Evolutionary conservation across 2,797 vertebrate genomes (phyloP), one percentile per base, ranked within the genome.

Genomic region (Uromys caudimaculatus): DNA sequence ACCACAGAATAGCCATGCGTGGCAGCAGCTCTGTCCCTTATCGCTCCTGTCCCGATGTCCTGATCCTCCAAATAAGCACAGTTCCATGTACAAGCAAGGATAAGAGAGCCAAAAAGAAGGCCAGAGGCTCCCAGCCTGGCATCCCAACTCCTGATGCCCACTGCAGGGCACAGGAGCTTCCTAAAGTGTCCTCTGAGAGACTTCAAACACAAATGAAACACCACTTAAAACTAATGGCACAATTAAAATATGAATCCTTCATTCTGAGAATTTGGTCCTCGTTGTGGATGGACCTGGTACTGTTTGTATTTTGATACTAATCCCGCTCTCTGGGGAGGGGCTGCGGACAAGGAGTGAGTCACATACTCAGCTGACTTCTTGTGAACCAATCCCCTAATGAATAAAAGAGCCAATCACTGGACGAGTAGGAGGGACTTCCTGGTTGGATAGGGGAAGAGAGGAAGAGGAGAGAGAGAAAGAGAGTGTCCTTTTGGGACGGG

Each of bases 141-240:
- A 27, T 84, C 62, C 83, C 69, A 64, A 19, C 62, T 67, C 27
- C 5, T 3, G 41, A 79, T 17, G 29, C 73, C 17, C 73, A 85
- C 17, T 84, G 23, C 75, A 11, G 19, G 19, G n/a, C 7, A n/a
- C 84, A 67, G 47, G 93, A 50, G 10, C 35, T 75, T 92, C 52
- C 35, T 83, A 56, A 56, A 60, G 47, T 32, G 19, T 50, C 14
- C 64, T 67, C 50, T 5, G 29, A 92, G 38, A 81, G 13, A 2
- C 84, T 91, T 81, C 75, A 89, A 95, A 79, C 21, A 77, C 29
- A 89, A 95, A 44, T 19, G 67, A 50, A 78, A 94, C 32, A 9
- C 50, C 56, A 79, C 35, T 86, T 82, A 75, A 67, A 82, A 79
- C 41, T 44, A 92, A 88, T 56, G 56, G 56, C 21, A 19, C 17